These are phyloP conservation scores for Cyprinodon diabolis DNA, from an alignment of 2,797 vertebrate genomes.

Conservation along the genomic window DNA sequence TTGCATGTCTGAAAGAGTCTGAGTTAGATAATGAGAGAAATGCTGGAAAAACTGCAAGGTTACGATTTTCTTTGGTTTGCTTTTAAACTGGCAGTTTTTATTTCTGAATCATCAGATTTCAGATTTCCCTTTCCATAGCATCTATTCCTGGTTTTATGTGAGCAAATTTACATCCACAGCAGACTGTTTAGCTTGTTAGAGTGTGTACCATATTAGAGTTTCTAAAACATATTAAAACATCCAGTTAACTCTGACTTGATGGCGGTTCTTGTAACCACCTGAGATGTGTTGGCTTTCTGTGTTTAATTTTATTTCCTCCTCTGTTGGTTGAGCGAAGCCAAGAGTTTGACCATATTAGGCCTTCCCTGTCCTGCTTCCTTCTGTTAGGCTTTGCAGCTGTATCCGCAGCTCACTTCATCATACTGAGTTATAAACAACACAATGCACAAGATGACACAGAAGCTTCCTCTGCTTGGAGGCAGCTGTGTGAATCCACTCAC, in stretches of 20 bases:
- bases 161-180: conserved; percentile 15
- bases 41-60: background rate
- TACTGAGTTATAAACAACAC: conserved; percentile 40
- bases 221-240: conserved; percentile 21
- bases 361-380: conserved; percentile 40
- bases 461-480: conserved; percentile 28
- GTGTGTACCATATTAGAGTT: conserved; percentile 4
- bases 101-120: background rate
- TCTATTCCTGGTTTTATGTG: conserved; percentile 9
- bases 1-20: background rate
- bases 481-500: background rate
- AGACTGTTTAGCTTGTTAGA: conserved; percentile 15
- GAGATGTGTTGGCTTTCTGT: conserved; percentile 7
- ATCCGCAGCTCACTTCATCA: conserved; percentile 49
- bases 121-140: background rate
- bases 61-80: too few species aligned
- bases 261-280: conserved; percentile 26
- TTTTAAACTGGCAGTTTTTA: background rate
- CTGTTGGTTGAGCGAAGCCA: conserved; percentile 5
- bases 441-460: conserved; percentile 11
- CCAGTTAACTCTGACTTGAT: conserved; percentile 18
- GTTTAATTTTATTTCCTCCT: background rate
- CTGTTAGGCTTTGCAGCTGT: conserved; percentile 64
- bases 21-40: background rate
- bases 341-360: conserved; percentile 63